Evolutionary conservation across 2,797 vertebrate genomes (phyloP).

Genomic region (Labeo calbasu): DNA sequence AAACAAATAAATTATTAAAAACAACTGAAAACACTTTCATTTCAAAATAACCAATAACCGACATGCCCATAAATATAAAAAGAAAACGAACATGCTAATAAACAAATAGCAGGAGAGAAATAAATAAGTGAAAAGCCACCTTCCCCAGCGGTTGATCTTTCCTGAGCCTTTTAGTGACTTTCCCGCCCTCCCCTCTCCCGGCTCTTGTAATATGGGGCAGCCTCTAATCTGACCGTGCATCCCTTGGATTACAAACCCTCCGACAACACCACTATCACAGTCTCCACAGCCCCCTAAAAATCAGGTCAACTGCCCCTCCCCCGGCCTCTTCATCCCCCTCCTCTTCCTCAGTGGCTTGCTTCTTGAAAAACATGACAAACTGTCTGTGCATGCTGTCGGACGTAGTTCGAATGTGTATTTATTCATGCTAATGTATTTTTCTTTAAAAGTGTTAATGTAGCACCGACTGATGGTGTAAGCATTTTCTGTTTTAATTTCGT

Average conservation of each 20-base stretch:
- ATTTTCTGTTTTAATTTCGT: not conserved
- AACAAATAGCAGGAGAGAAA: slow-evolving; percentile 71
- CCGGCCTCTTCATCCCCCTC: not conserved
- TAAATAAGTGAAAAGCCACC: slow-evolving; percentile 74
- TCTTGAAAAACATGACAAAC: slow-evolving; percentile 16
- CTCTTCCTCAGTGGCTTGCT: slow-evolving; percentile 13
- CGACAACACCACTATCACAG: slow-evolving; percentile 62
- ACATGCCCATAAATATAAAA: not conserved
- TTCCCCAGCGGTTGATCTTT: slow-evolving; percentile 68
- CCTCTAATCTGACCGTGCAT: slow-evolving; percentile 76
- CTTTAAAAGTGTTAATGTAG: not conserved
- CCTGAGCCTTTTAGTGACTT: slow-evolving; percentile 55
- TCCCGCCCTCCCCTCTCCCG: slow-evolving; percentile 7
- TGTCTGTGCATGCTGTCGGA: not conserved
- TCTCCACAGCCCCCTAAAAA: slow-evolving; percentile 32
- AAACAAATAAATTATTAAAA: not conserved
- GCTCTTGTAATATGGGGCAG: slow-evolving; percentile 75
- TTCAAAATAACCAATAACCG: not conserved
- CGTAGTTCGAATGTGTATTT: not conserved
- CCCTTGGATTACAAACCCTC: slow-evolving; percentile 71
- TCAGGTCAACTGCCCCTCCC: slow-evolving; percentile 47
- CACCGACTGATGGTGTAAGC: not conserved
- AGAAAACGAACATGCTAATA: slow-evolving; percentile 47
- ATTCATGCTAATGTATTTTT: not conserved
- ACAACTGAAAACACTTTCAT: not conserved